Conservation (phyloP, 2,113 vertebrate genomes). For the Misgurnus mizolepis region DNA sequence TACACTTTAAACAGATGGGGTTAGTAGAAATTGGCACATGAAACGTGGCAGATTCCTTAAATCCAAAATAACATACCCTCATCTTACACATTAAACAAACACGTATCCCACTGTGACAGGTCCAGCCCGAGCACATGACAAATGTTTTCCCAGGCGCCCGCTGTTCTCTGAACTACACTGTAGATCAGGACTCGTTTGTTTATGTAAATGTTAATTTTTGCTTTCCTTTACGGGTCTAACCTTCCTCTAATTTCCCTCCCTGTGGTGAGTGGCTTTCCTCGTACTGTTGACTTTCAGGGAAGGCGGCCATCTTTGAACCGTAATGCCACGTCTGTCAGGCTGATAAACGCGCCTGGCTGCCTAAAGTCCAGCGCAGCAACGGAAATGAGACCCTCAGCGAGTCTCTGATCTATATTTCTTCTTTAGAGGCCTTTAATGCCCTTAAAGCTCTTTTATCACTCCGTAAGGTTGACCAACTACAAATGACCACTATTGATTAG, state of each 20-base stretch:
- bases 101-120: conserved; percentile 45
- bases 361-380: conserved; percentile 21
- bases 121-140: conserved; percentile 49
- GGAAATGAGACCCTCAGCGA: conserved; percentile 32
- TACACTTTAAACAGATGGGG: not conserved
- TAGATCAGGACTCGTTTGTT: conserved; percentile 53
- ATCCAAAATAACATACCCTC: conserved; percentile 39
- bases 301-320: conserved; percentile 6
- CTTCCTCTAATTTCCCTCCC: conserved; percentile 49
- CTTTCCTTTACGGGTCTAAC: conserved; percentile 54
- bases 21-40: not conserved
- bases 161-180: no score
- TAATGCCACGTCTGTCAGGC: conserved; percentile 48
- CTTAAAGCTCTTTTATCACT: conserved; percentile 43
- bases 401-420: conserved; percentile 46
- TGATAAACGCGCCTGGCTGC: conserved; percentile 33
- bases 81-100: conserved; percentile 26
- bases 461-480: conserved; percentile 51
- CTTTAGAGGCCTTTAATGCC: conserved; percentile 47
- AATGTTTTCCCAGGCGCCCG: conserved; percentile 60
- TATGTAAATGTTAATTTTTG: conserved; percentile 59
- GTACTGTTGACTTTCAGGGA: conserved; percentile 42
- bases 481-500: conserved; percentile 57
- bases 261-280: conserved; percentile 45
- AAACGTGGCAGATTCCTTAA: conserved; percentile 52